Conservation (phyloP, 1,140 invertebrate genomes). For the Platyura marginata region DNA sequence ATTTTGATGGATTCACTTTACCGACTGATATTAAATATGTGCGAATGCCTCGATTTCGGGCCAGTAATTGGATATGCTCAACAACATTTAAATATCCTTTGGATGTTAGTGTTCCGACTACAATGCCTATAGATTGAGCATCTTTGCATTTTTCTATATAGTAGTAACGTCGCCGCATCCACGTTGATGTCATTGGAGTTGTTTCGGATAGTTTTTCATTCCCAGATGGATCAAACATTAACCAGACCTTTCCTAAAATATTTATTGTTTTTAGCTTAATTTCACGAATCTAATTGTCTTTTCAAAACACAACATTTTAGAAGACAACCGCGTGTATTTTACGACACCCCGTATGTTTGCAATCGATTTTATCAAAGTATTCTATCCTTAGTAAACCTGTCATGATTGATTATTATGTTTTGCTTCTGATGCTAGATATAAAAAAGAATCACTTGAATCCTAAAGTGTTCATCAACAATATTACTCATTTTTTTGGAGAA, state of each 20-base stretch:
- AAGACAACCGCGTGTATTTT: too few relatives aligned
- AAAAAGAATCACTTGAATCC: too few relatives aligned
- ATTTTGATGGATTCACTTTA: slow-evolving; percentile 77
- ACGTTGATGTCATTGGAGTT: slow-evolving; percentile 22
- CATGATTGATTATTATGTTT: too few relatives aligned
- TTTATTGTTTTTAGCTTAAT: too few relatives aligned
- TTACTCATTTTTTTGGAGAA: too few relatives aligned
- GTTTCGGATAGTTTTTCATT: slow-evolving; percentile 8
- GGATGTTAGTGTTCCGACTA: slow-evolving; percentile 74
- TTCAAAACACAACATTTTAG: too few relatives aligned
- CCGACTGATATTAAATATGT: slow-evolving; percentile 83
- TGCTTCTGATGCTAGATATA: too few relatives aligned
- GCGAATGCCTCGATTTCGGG: slow-evolving; percentile 60
- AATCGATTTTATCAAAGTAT: too few relatives aligned
- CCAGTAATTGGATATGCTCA: slow-evolving; percentile 48
- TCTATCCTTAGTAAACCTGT: too few relatives aligned
- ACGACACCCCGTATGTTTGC: too few relatives aligned
- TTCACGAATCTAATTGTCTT: too few relatives aligned
- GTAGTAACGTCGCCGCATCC: slow-evolving; percentile 61
- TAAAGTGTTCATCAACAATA: too few relatives aligned
- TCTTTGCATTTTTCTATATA: slow-evolving; percentile 79
- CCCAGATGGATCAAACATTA: slow-evolving; percentile 12
- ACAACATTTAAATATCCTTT: slow-evolving; percentile 63
- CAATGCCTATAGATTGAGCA: slow-evolving; percentile 66
- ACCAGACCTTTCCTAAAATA: slow-evolving; percentile 10